Evolutionary conservation across 2,888 invertebrate species (phyloP), one percentile per base, ranked within the genome.

Genomic region (Agonopterix subpropinquella): DNA sequence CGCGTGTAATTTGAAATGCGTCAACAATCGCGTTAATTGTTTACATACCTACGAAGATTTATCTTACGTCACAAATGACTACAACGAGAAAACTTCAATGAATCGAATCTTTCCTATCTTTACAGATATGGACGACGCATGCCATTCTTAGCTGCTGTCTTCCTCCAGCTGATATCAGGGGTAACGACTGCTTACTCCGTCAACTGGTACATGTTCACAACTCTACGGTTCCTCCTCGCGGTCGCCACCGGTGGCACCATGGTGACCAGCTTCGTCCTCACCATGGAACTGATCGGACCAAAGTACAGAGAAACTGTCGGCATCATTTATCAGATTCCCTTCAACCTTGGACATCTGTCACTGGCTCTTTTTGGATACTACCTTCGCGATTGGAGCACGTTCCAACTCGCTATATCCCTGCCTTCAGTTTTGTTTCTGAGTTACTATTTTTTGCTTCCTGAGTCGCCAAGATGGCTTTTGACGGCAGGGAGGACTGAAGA

Each of bases 161-260:
- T 93, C 43, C 82, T 95, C 41, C 95, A 96, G 77, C 85, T 94
- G 3, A 70, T 92, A 51, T 90, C 92, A 13, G 96, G 96, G 10
- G 89, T 93, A 8, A 87, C 90, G 0, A 93, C 94, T 13, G 93
- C 94, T 0, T 89, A 93, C 54, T 92, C 93, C 0, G 92, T 94
- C 2, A 92, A 92, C 60, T 89, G 86, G 87, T 85, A 86, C 87
- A 87, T 87, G 83, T 94, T 95, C 64, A 90, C 94, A 8, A 51
- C 92, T 0, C 88, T 94, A 45, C 88, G 95, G 43, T 93, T 95
- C 67, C 65, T 95, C 13, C 90, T 92, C 10, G 95, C 94, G 0
- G 87, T 94, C 18, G 94, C 94, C 8, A 95, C 94, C 1, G 95
- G 95, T 44, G 96, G 96, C 39, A 94, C 94, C 0, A 96, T 96